A percentile compares a stretch with the other conserved stretches of the same genome.
phyloP scores from a whole-genome alignment of 1,140 invertebrate species.

The Rhynchophorus ferrugineus region DNA sequence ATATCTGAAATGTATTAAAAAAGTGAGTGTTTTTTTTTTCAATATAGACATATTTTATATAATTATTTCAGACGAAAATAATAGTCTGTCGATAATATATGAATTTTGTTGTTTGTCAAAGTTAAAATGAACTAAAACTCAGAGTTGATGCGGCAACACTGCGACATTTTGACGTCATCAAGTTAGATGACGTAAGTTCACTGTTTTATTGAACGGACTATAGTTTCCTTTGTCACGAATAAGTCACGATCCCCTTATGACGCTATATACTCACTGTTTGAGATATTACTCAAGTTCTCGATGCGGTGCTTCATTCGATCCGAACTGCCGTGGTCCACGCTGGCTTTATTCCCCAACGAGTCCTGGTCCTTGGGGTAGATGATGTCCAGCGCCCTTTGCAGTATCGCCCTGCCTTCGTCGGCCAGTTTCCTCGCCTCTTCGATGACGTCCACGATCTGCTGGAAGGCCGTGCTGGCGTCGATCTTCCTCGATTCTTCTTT shows the following conservation, averaged over 20 bases:
- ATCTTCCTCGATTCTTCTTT: constrained; percentile 61
- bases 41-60: no score
- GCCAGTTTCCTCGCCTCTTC: constrained; percentile 55
- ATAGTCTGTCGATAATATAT: no score
- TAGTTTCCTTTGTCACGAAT: no score
- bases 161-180: no score
- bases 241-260: no score
- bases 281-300: constrained; percentile 26
- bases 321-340: constrained; percentile 29
- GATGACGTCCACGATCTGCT: constrained; percentile 66
- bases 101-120: no score
- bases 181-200: no score
- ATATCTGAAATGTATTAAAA: no score
- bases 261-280: constrained; percentile 21
- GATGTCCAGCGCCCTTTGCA: constrained; percentile 50
- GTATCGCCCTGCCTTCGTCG: constrained; percentile 54
- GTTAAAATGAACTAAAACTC: no score
- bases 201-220: no score
- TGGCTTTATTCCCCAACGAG: constrained; percentile 43
- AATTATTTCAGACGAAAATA: constrained; percentile 3
- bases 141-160: no score
- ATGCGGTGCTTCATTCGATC: constrained; percentile 32
- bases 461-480: constrained; percentile 72
- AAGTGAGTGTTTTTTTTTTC: no score
- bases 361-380: constrained; percentile 41